phyloP scores from a whole-genome alignment of 2,888 invertebrate genomes.

The Alloplasta piceator region DNA sequence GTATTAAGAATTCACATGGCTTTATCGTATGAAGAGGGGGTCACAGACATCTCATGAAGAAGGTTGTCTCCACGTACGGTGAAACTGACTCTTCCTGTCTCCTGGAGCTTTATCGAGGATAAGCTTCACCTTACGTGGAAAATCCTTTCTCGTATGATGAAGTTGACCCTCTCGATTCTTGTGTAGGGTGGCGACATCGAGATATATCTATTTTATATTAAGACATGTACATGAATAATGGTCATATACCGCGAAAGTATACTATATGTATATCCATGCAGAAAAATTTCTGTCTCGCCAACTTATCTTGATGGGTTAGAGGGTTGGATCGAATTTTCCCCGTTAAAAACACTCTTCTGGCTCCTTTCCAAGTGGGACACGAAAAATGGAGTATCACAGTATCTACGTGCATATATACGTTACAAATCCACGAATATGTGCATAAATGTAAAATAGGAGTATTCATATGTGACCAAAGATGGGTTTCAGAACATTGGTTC shows the following conservation, averaged over 20 bases:
- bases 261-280: not conserved
- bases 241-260: not conserved
- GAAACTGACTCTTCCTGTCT: too few species aligned
- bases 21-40: too few species aligned
- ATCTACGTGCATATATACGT: conserved; percentile 10
- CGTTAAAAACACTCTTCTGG: conserved; percentile 51
- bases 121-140: too few species aligned
- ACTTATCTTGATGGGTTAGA: conserved; percentile 34
- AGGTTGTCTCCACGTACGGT: too few species aligned
- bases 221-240: too few species aligned
- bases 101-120: too few species aligned
- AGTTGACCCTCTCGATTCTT: too few species aligned
- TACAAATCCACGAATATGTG: not conserved
- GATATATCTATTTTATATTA: too few species aligned
- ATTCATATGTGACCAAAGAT: not conserved
- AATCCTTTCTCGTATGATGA: too few species aligned
- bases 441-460: not conserved
- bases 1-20: too few species aligned
- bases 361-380: conserved; percentile 47
- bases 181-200: too few species aligned
- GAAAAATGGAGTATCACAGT: conserved; percentile 39
- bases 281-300: conserved; percentile 24
- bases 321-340: conserved; percentile 18
- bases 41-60: too few species aligned
- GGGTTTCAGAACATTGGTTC: not conserved